Percentiles rank a stretch among this genome's conserved stretches.
phyloP scores from a whole-genome alignment of 2,113 vertebrate species.

The Amazona vittata region DNA sequence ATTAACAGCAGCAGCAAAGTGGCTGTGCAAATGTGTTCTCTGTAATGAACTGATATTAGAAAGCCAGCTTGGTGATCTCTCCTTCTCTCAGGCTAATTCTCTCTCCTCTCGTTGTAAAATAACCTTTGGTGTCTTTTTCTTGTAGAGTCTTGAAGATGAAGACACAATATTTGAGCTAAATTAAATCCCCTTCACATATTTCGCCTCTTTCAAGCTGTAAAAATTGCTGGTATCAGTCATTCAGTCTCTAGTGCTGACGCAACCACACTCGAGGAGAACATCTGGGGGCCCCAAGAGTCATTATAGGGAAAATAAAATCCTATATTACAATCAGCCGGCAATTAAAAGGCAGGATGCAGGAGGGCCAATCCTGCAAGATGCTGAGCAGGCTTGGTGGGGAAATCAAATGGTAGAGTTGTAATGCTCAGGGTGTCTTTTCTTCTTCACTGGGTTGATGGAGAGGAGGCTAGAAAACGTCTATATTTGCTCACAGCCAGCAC shows the following conservation, averaged over 20 bases:
- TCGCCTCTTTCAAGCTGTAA: constrained; percentile 64
- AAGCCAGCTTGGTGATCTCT: constrained; percentile 40
- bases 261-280: constrained; percentile 65
- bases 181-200: constrained; percentile 66
- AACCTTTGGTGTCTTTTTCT: constrained; percentile 61
- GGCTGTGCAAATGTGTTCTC: not conserved
- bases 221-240: constrained; percentile 70
- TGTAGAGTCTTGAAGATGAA: constrained; percentile 59
- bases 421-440: not conserved
- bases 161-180: constrained; percentile 62
- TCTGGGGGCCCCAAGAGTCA: constrained; percentile 64
- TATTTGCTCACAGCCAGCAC: not conserved
- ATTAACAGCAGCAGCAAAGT: constrained; percentile 40
- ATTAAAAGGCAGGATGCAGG: constrained; percentile 64
- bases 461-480: not conserved
- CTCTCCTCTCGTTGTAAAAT: constrained; percentile 27
- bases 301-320: constrained; percentile 64
- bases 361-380: constrained; percentile 50
- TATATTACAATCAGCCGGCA: constrained; percentile 62
- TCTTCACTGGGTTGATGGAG: not conserved
- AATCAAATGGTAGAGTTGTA: constrained; percentile 23
- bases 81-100: constrained; percentile 23
- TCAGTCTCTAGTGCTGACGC: constrained; percentile 59
- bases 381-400: constrained; percentile 42
- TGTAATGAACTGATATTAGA: constrained; percentile 51